phyloP scores from a whole-genome alignment of 2,113 vertebrate genomes.

The Columba janthina region DNA sequence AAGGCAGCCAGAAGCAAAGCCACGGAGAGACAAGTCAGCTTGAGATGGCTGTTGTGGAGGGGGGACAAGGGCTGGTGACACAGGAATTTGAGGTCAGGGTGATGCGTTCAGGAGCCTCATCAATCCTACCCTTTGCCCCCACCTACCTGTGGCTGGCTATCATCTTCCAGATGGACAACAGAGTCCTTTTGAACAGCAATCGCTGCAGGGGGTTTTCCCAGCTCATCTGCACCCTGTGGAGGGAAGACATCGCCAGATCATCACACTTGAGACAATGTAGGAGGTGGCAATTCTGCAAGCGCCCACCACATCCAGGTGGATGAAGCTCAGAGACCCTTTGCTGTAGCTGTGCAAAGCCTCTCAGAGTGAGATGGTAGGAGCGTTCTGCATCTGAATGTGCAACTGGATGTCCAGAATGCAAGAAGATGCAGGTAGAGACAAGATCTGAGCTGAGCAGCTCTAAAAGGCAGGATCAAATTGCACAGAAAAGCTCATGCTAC shows the following conservation, averaged over 20 bases:
- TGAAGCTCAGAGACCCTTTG: neutral
- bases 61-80: neutral
- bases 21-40: neutral
- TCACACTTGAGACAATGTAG: neutral
- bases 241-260: neutral
- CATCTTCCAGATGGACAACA: constrained; percentile 79
- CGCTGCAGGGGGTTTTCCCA: constrained; percentile 57
- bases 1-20: neutral
- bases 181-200: constrained; percentile 74
- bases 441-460: neutral
- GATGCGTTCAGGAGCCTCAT: neutral
- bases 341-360: neutral
- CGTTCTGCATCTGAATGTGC: neutral
- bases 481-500: neutral
- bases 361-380: neutral
- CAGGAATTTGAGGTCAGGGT: neutral
- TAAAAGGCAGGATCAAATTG: neutral
- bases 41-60: neutral
- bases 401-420: neutral
- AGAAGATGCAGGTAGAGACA: neutral
- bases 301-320: neutral
- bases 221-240: constrained; percentile 47
- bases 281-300: neutral
- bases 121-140: neutral
- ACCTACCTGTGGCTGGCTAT: constrained; percentile 80